Conservation (phyloP, 2,888 invertebrate genomes). For the Notocelia uddmanniana region DNA sequence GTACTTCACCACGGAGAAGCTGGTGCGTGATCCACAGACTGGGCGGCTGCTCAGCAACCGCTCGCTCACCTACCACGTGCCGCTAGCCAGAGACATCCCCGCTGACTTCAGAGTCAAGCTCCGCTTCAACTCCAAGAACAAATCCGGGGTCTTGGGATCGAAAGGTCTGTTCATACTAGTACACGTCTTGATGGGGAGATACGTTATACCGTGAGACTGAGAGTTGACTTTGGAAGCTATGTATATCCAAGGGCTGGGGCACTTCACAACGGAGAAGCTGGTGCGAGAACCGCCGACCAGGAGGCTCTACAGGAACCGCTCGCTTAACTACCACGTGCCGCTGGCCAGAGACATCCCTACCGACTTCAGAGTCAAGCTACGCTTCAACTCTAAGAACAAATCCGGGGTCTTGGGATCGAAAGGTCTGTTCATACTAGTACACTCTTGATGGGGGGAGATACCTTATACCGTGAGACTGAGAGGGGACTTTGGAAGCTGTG, state of each 20-base stretch:
- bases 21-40: slow-evolving; percentile 85
- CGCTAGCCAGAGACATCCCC: slow-evolving; percentile 89
- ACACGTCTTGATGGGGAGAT: no score
- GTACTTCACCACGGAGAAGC: slow-evolving; percentile 89
- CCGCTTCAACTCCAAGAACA: slow-evolving; percentile 87
- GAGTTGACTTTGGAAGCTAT: slow-evolving; percentile 92
- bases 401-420: slow-evolving; percentile 89
- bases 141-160: slow-evolving; percentile 87
- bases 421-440: slow-evolving; percentile 75
- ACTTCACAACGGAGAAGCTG: slow-evolving; percentile 89
- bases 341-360: slow-evolving; percentile 89
- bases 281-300: slow-evolving; percentile 87
- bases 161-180: slow-evolving; percentile 84
- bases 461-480: no score
- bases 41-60: slow-evolving; percentile 89
- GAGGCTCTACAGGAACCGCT: slow-evolving; percentile 87
- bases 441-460: no score
- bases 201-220: no score
- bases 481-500: slow-evolving; percentile 91
- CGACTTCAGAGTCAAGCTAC: slow-evolving; percentile 87
- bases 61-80: slow-evolving; percentile 90
- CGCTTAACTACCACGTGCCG: slow-evolving; percentile 90
- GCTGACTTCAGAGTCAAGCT: slow-evolving; percentile 87
- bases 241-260: slow-evolving; percentile 89
- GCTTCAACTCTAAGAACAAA: slow-evolving; percentile 87